Conservation (phyloP, 2,888 invertebrate genomes). For the Pantelozetes paolii region DNA sequence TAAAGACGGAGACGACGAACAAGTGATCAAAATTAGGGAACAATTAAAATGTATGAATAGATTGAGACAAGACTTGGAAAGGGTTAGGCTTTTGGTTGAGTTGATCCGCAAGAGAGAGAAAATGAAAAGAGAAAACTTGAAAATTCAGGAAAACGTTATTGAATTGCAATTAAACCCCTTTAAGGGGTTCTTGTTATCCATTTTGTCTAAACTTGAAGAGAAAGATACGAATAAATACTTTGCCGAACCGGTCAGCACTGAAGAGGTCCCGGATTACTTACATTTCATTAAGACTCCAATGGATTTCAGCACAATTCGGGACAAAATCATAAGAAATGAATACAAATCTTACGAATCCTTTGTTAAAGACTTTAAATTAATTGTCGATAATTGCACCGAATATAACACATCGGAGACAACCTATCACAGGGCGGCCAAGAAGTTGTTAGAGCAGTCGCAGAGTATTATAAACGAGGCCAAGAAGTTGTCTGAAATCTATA, state of each 20-base stretch:
- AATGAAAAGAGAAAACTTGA: conserved; percentile 62
- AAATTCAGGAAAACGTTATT: conserved; percentile 66
- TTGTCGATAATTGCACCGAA: conserved; percentile 89
- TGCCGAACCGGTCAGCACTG: conserved; percentile 80
- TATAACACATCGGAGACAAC: conserved; percentile 94
- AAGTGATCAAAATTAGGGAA: conserved; percentile 60
- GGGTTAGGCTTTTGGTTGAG: conserved; percentile 86
- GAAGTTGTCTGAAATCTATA: conserved; percentile 19
- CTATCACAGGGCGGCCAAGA: conserved; percentile 82
- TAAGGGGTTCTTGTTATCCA: conserved; percentile 69
- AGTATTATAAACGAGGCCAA: conserved; percentile 30
- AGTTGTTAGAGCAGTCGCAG: conserved; percentile 71
- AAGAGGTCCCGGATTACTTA: conserved; percentile 75
- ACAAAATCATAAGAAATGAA: conserved; percentile 54
- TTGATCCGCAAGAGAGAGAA: conserved; percentile 92
- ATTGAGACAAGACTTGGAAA: conserved; percentile 85
- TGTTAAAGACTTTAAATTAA: conserved; percentile 85
- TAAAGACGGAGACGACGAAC: conserved; percentile 46
- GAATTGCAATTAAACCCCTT: conserved; percentile 77
- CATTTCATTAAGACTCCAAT: conserved; percentile 78
- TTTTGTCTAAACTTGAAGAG: conserved; percentile 70
- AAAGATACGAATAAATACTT: conserved; percentile 83
- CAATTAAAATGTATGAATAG: conserved; percentile 91
- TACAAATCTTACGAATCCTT: conserved; percentile 67
- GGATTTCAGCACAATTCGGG: conserved; percentile 82